Evolutionary conservation across 2,113 vertebrate genomes (phyloP), one percentile per base, ranked within the genome.

Genomic region (Thalassoma bifasciatum): DNA sequence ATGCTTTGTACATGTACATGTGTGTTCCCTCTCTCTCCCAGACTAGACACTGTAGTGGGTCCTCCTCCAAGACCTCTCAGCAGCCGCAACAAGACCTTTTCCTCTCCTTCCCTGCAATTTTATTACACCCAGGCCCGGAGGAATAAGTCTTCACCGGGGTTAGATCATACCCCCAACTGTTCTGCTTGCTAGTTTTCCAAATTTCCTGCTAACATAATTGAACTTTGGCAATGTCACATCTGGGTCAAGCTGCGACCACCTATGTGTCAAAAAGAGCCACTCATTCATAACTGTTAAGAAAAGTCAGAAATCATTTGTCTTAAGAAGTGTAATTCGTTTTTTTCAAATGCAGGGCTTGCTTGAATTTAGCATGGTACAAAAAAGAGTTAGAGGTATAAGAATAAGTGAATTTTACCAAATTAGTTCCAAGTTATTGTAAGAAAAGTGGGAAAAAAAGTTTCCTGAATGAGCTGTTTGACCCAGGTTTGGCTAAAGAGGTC

Each of bases 11-110:
- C 79, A 47, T 79, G 49, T 44, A 60, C 42, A 44, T 79, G 7
- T 81, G 62, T 88, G 37, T 77, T 10, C 52, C 62, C 65, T 92
- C 52, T 93, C 67, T 82, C 75, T 83, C 86, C 71, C 89, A 95
- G 94, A 92, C 89, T 95, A 84, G 93, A 94, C 78, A 89, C 89
- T 77, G 91, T 94, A 86, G 94, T 94, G 73, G 93, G 93, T 86
- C 93, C 93, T 11, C 72, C 91, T 84, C 90, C 92, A 12, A 87
- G 84, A 62, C 74, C 90, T 64, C 76, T 93, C 74, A 88, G 76
- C 85, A 87, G 86, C 80, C 91, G 85, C 70, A 64, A 50, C 92
- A 94, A 93, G 93, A 92, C 83, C 81, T 92, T 92, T 92, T 94
- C 93, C 53, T 93, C 94, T 86, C 91, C 93, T 38, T 93, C 93